Evolutionary conservation across 2,797 vertebrate genomes (phyloP), one percentile per base, ranked within the genome.

Genomic region (Fringilla coelebs): DNA sequence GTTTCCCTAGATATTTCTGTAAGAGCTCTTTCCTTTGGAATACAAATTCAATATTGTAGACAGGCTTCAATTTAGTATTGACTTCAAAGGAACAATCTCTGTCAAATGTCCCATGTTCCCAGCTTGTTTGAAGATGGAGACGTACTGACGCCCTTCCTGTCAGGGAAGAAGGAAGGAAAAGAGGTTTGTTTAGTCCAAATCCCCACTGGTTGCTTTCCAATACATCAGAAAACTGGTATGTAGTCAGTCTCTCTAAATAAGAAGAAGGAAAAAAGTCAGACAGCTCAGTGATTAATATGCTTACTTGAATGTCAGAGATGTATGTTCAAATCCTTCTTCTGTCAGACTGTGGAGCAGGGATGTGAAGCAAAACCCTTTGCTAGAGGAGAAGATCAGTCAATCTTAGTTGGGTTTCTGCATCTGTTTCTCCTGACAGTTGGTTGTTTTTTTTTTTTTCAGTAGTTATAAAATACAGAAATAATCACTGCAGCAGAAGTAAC

Each of bases 231-330:
- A 89, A 61, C n/a, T 46, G n/a, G 29, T 79, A 63, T 61, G 25
- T 29, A 90, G 67, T 61, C 87, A 80, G 57, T 77, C 21, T 54
- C 38, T 77, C 61, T 77, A 75, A 87, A 66, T 54, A 94, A 85
- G 40, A 66, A 94, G 89, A 74, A 80, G 26, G 24, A 17, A 6
- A 9, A 55, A 80, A 70, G 26, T 54, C 55, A 67, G 38, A 81
- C 70, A 87, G 61, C 66, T 91, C n/a, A 65, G 54, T 88, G 82
- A 88, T 94, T 92, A 93, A 89, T 91, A 89, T 34, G 68, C 76
- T 94, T 83, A 78, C 85, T 93, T 86, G 70, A 90, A 75, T 78
- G 66, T 72, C 93, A 94, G 58, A 65, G 46, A 72, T 51, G 22
- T 13, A 75, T 51, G 45, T 66, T 92, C 58, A 93, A 93, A 88